phyloP scores from a whole-genome alignment of 2,797 vertebrate genomes.

The Crotalus adamanteus region DNA sequence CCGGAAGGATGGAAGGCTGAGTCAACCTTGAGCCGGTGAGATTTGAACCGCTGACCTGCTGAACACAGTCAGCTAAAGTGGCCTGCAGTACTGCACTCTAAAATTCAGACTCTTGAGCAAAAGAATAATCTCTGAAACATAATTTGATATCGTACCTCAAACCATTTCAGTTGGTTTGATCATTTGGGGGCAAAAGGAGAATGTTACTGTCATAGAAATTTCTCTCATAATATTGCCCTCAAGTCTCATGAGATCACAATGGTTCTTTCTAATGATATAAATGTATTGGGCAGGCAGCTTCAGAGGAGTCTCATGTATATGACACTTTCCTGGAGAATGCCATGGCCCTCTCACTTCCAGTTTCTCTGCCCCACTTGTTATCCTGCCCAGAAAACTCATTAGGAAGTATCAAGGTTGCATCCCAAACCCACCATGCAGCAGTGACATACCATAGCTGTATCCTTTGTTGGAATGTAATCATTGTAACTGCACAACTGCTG shows the following conservation, averaged over 20 bases:
- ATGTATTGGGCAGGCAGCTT: neutral
- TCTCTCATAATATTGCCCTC: slow-evolving; percentile 1
- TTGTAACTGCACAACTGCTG: neutral
- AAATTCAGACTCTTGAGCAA: neutral
- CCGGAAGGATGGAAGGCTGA: too few relatives aligned
- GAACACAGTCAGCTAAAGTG: too few relatives aligned
- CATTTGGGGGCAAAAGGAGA: slow-evolving; percentile 11
- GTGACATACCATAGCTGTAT: neutral
- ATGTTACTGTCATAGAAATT: slow-evolving; percentile 12
- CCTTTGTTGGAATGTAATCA: neutral
- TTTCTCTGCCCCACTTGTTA: neutral
- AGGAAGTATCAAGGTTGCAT: neutral
- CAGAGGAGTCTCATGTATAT: neutral
- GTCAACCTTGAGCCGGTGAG: too few relatives aligned
- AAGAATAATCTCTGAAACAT: slow-evolving; percentile 8
- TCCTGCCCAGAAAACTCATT: neutral
- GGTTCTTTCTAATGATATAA: slow-evolving; percentile 13
- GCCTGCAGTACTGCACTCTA: too few relatives aligned
- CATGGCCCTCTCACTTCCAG: neutral
- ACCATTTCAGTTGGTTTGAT: slow-evolving; percentile 14
- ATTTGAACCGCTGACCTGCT: too few relatives aligned
- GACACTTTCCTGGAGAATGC: neutral
- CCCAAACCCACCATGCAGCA: too few relatives aligned
- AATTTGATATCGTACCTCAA: slow-evolving; percentile 22
- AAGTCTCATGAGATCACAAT: slow-evolving; percentile 12